These are phyloP conservation scores for Ianthella basta DNA, from an alignment of 37 sponge, comb jelly and placozoan genomes.

Conservation along the genomic window DNA sequence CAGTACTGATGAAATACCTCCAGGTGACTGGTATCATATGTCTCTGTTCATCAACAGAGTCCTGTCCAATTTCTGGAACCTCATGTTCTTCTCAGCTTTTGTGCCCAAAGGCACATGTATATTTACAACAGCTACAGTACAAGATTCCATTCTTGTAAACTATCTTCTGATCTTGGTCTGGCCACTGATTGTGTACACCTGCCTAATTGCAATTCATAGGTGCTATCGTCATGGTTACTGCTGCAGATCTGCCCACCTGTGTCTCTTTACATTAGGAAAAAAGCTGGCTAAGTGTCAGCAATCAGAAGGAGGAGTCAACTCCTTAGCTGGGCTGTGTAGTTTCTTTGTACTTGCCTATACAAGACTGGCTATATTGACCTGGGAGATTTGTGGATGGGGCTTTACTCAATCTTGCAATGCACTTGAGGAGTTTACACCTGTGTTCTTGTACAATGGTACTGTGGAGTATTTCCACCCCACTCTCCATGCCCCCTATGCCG, in stretches of 20 bases:
- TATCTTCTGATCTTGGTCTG: constrained; percentile 8
- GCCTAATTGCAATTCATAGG: neutral
- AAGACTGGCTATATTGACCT: neutral
- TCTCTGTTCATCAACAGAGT: neutral
- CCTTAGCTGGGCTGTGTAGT: neutral
- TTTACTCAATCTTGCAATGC: too few relatives aligned
- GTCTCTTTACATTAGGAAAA: too few relatives aligned
- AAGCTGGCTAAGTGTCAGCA: too few relatives aligned
- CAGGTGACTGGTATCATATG: neutral
- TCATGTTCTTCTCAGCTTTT: neutral
- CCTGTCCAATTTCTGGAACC: constrained; percentile 4
- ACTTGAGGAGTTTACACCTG: neutral
- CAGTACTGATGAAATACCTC: neutral
- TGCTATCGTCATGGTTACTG: neutral
- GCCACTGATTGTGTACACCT: constrained; percentile 14
- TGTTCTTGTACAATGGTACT: constrained; percentile 6
- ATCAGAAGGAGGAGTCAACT: too few relatives aligned
- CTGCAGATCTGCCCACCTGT: neutral
- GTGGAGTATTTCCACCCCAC: neutral
- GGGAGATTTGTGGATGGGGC: neutral
- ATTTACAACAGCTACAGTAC: neutral
- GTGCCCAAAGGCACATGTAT: neutral
- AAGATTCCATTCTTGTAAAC: neutral
- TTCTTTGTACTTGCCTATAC: constrained; percentile 12
- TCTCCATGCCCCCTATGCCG: constrained; percentile 8